Evolutionary conservation across 2,888 invertebrate genomes (phyloP).

Genomic region (Epinotia ramella): DNA sequence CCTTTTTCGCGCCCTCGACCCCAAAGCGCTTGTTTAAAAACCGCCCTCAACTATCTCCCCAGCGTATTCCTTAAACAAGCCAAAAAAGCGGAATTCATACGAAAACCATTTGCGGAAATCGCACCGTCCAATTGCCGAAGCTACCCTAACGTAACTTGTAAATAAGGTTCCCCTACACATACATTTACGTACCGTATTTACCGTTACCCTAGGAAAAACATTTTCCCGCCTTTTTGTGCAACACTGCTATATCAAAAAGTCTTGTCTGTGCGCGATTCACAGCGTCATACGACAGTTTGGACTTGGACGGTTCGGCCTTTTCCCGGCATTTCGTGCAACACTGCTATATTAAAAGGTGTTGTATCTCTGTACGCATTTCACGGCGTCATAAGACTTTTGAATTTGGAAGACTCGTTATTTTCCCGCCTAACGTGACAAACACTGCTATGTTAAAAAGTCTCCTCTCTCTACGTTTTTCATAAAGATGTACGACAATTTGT

Average conservation of each 20-base stretch:
- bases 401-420: not conserved
- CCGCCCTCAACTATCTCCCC: constrained; percentile 44
- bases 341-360: not conserved
- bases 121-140: constrained; percentile 60
- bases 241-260: constrained; percentile 6
- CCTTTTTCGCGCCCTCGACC: constrained; percentile 11
- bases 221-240: constrained; percentile 13
- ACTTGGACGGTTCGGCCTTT: not conserved
- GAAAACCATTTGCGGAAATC: constrained; percentile 61
- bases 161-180: constrained; percentile 31
- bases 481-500: not conserved
- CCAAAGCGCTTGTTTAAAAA: constrained; percentile 34
- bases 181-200: constrained; percentile 36
- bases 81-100: constrained; percentile 55
- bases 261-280: too few species aligned
- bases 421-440: not conserved
- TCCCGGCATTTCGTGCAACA: not conserved
- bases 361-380: not conserved
- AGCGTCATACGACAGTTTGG: not conserved
- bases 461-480: not conserved
- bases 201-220: constrained; percentile 29
- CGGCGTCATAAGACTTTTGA: not conserved
- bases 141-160: constrained; percentile 38
- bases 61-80: constrained; percentile 52
- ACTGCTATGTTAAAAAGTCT: not conserved